These are phyloP conservation scores for Sebastiscus albofasciatus DNA, from an alignment of 2,797 vertebrate genomes.

Conservation along the genomic window DNA sequence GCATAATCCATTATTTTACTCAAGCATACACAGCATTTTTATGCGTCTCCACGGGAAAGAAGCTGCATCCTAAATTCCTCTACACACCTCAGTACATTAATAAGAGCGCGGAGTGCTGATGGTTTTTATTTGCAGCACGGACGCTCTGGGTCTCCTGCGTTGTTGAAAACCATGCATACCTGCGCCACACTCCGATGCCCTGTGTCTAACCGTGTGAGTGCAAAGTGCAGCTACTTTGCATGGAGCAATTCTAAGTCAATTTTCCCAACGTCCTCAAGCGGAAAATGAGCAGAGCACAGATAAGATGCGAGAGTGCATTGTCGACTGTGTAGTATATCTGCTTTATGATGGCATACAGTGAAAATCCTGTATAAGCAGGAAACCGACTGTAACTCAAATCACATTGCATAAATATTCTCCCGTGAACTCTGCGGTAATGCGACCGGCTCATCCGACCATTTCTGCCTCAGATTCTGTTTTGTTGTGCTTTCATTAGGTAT, in stretches of 20 bases:
- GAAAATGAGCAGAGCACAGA: constrained; percentile 82
- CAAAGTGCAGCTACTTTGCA: constrained; percentile 76
- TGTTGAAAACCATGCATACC: constrained; percentile 62
- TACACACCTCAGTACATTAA: constrained; percentile 50
- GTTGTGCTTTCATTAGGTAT: constrained; percentile 61
- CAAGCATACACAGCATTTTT: constrained; percentile 44
- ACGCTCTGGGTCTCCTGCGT: constrained; percentile 26
- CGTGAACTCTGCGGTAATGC: constrained; percentile 53
- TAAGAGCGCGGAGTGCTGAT: constrained; percentile 52
- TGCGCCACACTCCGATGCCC: constrained; percentile 60
- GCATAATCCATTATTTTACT: constrained; percentile 52
- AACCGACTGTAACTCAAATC: constrained; percentile 49
- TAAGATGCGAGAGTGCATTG: constrained; percentile 73
- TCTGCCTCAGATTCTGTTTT: constrained; percentile 53
- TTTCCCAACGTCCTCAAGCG: constrained; percentile 79
- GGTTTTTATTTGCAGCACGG: constrained; percentile 69
- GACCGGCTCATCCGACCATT: constrained; percentile 41
- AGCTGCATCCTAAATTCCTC: constrained; percentile 34
- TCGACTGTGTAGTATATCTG: constrained; percentile 71
- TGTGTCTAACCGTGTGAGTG: constrained; percentile 65
- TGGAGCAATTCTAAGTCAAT: constrained; percentile 82
- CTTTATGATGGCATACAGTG: constrained; percentile 73
- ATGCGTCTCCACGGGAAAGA: constrained; percentile 27
- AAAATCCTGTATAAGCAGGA: constrained; percentile 67
- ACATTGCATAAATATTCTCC: constrained; percentile 59